A percentile compares a stretch with the other conserved stretches of the same genome.
These are phyloP conservation scores for Volucella inflata DNA, from an alignment of 2,888 invertebrate species.

Conservation along the genomic window DNA sequence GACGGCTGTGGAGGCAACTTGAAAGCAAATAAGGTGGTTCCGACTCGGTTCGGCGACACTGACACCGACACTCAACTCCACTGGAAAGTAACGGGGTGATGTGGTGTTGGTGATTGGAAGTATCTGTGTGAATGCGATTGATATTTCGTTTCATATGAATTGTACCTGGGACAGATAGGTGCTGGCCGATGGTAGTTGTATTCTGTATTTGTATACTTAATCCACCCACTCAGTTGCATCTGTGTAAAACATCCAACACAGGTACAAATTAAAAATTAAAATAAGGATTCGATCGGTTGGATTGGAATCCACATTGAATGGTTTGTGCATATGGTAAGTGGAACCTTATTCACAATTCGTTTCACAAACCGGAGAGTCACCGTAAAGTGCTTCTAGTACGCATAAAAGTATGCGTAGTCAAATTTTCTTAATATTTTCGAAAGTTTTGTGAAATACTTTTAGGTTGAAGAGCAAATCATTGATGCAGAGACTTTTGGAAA, in stretches of 20 bases:
- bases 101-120: slow-evolving; percentile 45
- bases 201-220: slow-evolving; percentile 6
- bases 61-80: slow-evolving; percentile 39
- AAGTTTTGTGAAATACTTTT: too few relatives aligned
- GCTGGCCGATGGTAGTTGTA: slow-evolving; percentile 21
- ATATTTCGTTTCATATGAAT: too few relatives aligned
- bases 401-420: background rate
- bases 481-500: too few relatives aligned
- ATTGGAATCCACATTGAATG: slow-evolving; percentile 28
- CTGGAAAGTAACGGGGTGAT: slow-evolving; percentile 52
- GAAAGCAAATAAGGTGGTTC: slow-evolving; percentile 74
- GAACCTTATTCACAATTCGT: background rate
- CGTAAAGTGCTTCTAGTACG: background rate
- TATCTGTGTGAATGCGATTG: slow-evolving; percentile 36
- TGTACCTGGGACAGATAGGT: slow-evolving; percentile 16
- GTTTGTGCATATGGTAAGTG: background rate
- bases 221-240: slow-evolving; percentile 57
- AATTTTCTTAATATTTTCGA: too few relatives aligned
- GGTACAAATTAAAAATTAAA: slow-evolving; percentile 24
- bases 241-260: slow-evolving; percentile 8
- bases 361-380: background rate
- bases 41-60: background rate
- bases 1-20: slow-evolving; percentile 76
- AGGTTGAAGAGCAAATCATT: too few relatives aligned
- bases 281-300: slow-evolving; percentile 35